These are phyloP conservation scores for Pyrgus malvae DNA, from an alignment of 2,888 invertebrate species.

Conservation along the genomic window DNA sequence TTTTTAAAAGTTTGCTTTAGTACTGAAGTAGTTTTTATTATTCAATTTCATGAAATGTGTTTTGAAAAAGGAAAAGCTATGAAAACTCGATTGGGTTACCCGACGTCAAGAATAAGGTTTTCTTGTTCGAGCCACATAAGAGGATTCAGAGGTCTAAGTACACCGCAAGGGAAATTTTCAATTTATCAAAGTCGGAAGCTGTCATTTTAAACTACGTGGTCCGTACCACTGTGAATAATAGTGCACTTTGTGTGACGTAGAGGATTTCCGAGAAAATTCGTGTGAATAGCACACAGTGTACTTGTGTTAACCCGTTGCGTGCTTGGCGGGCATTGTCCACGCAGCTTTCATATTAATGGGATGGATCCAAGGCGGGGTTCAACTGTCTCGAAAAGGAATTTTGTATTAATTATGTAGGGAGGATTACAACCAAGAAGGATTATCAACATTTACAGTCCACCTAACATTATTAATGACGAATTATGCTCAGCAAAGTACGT, in stretches of 20 bases:
- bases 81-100: conserved; percentile 3
- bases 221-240: conserved; percentile 61
- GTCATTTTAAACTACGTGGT: conserved; percentile 55
- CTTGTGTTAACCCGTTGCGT: conserved; percentile 37
- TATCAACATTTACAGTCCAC: too few species aligned
- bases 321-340: conserved; percentile 52
- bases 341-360: conserved; percentile 36
- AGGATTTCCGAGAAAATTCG: conserved; percentile 61
- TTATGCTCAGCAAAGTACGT: too few species aligned
- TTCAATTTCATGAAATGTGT: conserved; percentile 19
- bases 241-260: conserved; percentile 66
- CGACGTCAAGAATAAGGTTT: conserved; percentile 12
- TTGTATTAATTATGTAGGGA: not conserved
- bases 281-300: conserved; percentile 47
- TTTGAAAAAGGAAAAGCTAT: conserved; percentile 18
- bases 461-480: too few species aligned
- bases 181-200: conserved; percentile 61
- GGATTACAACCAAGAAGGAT: too few species aligned
- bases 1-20: conserved; percentile 2
- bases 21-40: not conserved
- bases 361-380: conserved; percentile 32
- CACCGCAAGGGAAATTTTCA: conserved; percentile 41
- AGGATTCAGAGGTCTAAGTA: conserved; percentile 22
- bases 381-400: conserved; percentile 3
- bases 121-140: conserved; percentile 4